Base-by-base conservation (phyloP, 2,888 invertebrate species). In the Eristalis arbustorum region DNA sequence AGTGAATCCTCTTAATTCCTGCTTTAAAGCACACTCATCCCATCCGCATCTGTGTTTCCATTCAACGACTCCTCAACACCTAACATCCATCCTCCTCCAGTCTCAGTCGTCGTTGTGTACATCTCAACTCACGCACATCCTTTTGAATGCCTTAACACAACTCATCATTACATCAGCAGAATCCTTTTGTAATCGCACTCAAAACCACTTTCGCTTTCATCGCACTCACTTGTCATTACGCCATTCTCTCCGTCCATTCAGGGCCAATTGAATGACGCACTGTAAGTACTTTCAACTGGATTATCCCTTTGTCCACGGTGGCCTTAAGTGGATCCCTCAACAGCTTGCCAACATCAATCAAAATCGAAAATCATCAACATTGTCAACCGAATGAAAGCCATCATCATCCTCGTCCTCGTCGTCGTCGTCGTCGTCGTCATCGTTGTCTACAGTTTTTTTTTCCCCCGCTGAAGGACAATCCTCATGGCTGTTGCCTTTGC, bases 361-460 rank as follows among this genome's bases (percentile, higher is more conserved):
- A 42, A 77, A 56, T 56, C 18, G 34, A 77, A 77, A 69, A 63
- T 25, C 62, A 69, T 56, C 63, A 25, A 28, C 23, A 37, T n/a
- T 69, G 61, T 69, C 62, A 63, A 13, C 18, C n/a, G 14, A 25
- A 62, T 49, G 49, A 77, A 76, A 31, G 28, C 23, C 34, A n/a
- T n/a, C n/a, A n/a, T 37, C 56, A 40, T 59, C 34, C 11, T 31
- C 42, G 18, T 49, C 5, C 0, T 49, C 18, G 6, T 18, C 1
- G n/a, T 49, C 49, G 18, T 18, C 18, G 8, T 49, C 18, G 42
- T 42, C 42, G 0, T 42, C n/a, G n/a, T 14, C 42, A 14, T 42
- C 42, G 49, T 11, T 37, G 37, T 37, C 37, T 49, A 18, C 8
- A 18, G n/a, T 14, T n/a, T 14, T 14, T 42, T n/a, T n/a, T n/a